Base-by-base conservation (phyloP, 1,140 invertebrate species). In the Trachelipus rathkii region DNA sequence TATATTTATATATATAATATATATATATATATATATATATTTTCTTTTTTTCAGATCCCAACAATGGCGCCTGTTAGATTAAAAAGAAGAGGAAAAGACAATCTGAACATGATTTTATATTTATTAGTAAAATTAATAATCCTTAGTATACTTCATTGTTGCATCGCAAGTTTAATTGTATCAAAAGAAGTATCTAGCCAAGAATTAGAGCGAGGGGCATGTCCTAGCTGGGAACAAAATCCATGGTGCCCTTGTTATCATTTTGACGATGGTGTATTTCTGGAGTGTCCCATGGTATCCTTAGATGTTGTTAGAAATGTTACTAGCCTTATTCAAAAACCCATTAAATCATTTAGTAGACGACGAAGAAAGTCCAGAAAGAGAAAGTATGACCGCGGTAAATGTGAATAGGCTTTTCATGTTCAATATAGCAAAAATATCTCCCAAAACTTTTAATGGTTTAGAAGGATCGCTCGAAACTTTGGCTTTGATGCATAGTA, bases 231-330 rank as follows among this genome's bases (percentile, higher is more conserved):
- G 81, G 85, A 89, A 79, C 89, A 90, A 80, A 92, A 90, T 83
- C 90, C 91, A 15, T 89, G 89, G 80, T 96, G 94, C 86, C 91
- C 93, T 0, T 96, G 94, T 85, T n/a, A n/a, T 87, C 92, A 92
- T n/a, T 85, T 93, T 95, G 92, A 95, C 84, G 93, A 95, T 86
- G 93, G 93, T 44, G 88, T 95, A 72, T 94, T 93, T 86, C 87
- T 96, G n/a, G 93, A 96, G 85, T 96, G 94, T 84, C 91, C 93
- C 19, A 91, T 89, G 74, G 91, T 91, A 7, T 90, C 90, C n/a
- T 87, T n/a, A n/a, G 87, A 87, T 19, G 84, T 86, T 23, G 83
- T 90, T 43, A 85, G 83, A 78, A 85, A n/a, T n/a, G 87, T 87
- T 10, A 83, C 90, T 19, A 80, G 87, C 76, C 83, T 90, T 81